Evolutionary conservation across 2,888 invertebrate genomes (phyloP), one percentile per base, ranked within the genome.

Genomic region (Eupithecia inturbata): DNA sequence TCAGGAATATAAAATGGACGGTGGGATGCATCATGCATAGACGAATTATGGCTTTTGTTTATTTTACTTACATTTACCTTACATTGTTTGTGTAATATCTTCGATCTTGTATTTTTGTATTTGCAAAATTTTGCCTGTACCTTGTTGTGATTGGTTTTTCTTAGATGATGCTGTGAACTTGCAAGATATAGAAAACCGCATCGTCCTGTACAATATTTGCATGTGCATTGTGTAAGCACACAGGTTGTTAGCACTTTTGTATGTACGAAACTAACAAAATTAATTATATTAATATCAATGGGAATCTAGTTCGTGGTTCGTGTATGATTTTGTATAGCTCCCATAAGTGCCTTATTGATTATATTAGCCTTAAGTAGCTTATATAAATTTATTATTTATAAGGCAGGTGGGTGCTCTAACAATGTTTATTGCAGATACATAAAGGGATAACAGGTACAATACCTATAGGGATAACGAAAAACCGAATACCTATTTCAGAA

Each of bases 81-180:
- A 3, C 53, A 14, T 36, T 33, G 62, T 72, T n/a, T 49, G 26
- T 45, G 31, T 68, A n/a, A n/a, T n/a, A 63, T 28, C 45, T 62
- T 31, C 6, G 6, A 60, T 60, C 10, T 12, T 12, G 12, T 62
- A 45, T 49, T 33, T 53, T 22, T 26, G n/a, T 33, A 36, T 28
- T 62, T 60, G 36, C 36, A 6, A 7, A 31, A 39, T 62, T 69
- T 5, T 62, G 16, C 28, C 36, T 66, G 41, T 49, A 49, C 10
- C n/a, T 63, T 74, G 63, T 60, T 70, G 71, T 67, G 9, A 63
- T 67, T 64, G 62, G 60, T 57, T 68, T 72, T 72, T 62, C 75
- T 26, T 75, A 72, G 71, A 72, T 67, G 63, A 53, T 57, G 57
- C 22, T 26, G 22, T 53, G 53, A 12, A 22, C 12, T 26, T 22